These are phyloP conservation scores for Aldabrachelys gigantea DNA, from an alignment of 2,113 vertebrate species.

Conservation along the genomic window DNA sequence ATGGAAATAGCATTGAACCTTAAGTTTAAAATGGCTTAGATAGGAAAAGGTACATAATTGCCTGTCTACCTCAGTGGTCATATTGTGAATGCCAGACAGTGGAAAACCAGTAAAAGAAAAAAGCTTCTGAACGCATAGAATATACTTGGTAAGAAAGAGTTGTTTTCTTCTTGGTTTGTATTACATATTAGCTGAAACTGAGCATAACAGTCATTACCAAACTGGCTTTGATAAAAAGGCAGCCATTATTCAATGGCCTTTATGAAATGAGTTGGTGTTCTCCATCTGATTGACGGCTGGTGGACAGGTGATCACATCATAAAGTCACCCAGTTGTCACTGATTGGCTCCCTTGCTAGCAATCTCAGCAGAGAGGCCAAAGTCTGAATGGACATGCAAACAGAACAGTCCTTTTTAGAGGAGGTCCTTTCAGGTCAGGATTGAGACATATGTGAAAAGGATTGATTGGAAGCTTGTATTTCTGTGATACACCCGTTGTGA, in stretches of 20 bases:
- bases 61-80: conserved; percentile 57
- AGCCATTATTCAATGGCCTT: not conserved
- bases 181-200: not conserved
- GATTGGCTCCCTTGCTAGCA: rapidly evolving
- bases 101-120: conserved; percentile 71
- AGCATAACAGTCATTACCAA: conserved; percentile 8
- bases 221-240: conserved; percentile 23
- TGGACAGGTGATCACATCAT: not conserved
- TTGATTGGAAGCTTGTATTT: not conserved
- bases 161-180: not conserved
- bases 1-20: conserved; percentile 65
- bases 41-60: conserved; percentile 70
- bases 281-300: not conserved
- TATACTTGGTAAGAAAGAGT: conserved; percentile 18
- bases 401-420: not conserved
- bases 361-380: not conserved
- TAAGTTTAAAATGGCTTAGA: conserved; percentile 64
- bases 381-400: rapidly evolving
- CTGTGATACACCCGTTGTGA: not conserved
- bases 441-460: not conserved
- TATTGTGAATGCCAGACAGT: conserved; percentile 72
- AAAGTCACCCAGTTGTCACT: not conserved
- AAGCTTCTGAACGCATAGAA: conserved; percentile 52
- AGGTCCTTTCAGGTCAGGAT: not conserved
- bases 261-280: not conserved